Evolutionary conservation across 2,888 invertebrate genomes (phyloP), one percentile per base, ranked within the genome.

Genomic region (Nomada lathburiana): DNA sequence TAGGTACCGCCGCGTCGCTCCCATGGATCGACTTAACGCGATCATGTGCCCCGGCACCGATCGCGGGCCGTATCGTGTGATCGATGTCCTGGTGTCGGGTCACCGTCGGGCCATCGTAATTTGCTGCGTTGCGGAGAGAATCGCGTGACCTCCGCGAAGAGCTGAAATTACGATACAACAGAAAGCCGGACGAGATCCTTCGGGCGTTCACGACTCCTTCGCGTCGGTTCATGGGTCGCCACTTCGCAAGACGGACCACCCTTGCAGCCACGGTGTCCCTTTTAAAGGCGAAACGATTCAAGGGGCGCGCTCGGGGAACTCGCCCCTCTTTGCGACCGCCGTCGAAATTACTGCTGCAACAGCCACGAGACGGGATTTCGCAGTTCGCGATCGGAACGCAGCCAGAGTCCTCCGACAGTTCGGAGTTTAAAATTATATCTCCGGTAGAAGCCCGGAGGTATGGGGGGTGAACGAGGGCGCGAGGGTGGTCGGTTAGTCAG

Each of bases 41-140:
- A 84, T 83, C 84, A 86, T 88, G 89, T 84, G 88, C 85, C 85
- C 89, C 86, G 86, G 88, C 87, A 83, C 82, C 85, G 87, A 83
- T 87, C 86, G 81, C 84, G 84, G 72, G 50, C n/a, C 63, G 84
- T 76, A 86, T 83, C 85, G 88, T 85, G 89, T 92, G 93, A 93
- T 93, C 91, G 93, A 93, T 93, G 91, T 88, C 90, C 86, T 76
- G 84, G 89, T 89, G 92, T 93, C 91, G 92, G 91, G 91, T 88
- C 92, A 91, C 93, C 91, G 91, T 93, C 90, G 50, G 47, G 7
- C 68, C 60, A 20, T 72, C 87, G 89, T 88, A 89, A 90, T 77
- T 77, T 75, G 73, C 76, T 50, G 63, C 29, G 60, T 47, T 52
- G 50, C 70, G 65, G 50, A 29, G 64, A 23, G 63, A 57, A 74